Evolutionary conservation across 1,140 invertebrate genomes (phyloP).

Genomic region (Drosophila teissieri): DNA sequence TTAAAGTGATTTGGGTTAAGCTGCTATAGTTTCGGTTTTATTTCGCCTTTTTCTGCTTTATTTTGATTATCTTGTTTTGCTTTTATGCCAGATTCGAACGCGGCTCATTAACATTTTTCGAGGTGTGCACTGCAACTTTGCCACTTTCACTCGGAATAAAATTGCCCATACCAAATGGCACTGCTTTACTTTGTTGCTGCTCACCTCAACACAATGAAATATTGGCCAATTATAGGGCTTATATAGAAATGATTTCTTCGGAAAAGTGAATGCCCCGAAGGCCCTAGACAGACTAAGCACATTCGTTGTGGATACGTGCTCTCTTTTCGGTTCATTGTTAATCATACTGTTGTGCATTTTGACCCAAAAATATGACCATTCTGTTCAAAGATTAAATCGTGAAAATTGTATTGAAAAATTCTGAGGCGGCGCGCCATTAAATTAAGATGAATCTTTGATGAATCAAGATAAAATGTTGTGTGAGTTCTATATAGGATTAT

Average conservation of each 20-base stretch:
- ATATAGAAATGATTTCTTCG: constrained; percentile 65
- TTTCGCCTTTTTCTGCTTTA: constrained; percentile 38
- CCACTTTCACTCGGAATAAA: constrained; percentile 81
- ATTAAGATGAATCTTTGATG: too few relatives aligned
- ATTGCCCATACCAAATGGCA: constrained; percentile 75
- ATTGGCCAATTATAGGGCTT: constrained; percentile 73
- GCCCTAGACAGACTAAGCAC: constrained; percentile 31
- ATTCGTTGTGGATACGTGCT: constrained; percentile 35
- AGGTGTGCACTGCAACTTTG: constrained; percentile 80
- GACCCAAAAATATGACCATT: constrained; percentile 39
- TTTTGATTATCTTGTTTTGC: constrained; percentile 39
- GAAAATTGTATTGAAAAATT: constrained; percentile 7
- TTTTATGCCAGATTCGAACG: constrained; percentile 48
- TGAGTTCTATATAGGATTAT: too few relatives aligned
- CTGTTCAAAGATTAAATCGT: constrained; percentile 4
- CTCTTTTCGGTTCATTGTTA: constrained; percentile 44
- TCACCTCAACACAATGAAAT: constrained; percentile 64
- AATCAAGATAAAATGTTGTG: too few relatives aligned
- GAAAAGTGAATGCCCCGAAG: constrained; percentile 72
- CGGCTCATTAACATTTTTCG: constrained; percentile 80
- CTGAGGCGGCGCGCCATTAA: not conserved
- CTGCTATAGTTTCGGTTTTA: constrained; percentile 64
- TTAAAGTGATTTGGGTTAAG: constrained; percentile 59
- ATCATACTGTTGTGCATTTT: constrained; percentile 26
- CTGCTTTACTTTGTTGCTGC: constrained; percentile 53